Base-by-base conservation (phyloP, 2,797 vertebrate species). In the Aphelocoma californica region DNA sequence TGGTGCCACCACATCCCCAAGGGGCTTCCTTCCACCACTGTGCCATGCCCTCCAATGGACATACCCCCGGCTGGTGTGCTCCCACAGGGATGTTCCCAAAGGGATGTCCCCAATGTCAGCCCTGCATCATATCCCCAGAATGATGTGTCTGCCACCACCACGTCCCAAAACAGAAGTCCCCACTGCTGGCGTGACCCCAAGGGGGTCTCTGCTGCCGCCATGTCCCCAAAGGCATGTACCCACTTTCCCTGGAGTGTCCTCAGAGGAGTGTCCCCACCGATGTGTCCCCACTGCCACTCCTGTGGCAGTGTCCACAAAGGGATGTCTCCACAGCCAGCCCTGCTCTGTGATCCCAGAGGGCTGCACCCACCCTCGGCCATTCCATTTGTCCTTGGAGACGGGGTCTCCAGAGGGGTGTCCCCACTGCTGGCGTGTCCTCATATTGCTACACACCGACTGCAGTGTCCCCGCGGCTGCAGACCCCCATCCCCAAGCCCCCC, bases 81-180 rank as follows among this genome's bases (percentile, higher is more conserved):
- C 54, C 40, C 36, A 44, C 28, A 28, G 42, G 42, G 13, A 6
- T 48, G 34, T 25, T 26, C 69, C 42, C 9, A 5, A 36, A 74
- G 18, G 14, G 23, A 10, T 9, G 18, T 64, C 15, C 36, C 53
- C 29, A 2, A 2, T 24, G 44, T 25, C 53, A 56, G 36, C 25
- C 26, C 29, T 4, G 1, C 26, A 5, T 16, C 13, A 1, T 3
- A 20, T 28, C 32, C 29, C 69, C 79, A 51, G 1, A 50, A n/a
- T 13, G 2, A 23, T 20, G 24, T 5, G 2, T 34, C 21, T 44
- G 18, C 47, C 18, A 32, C 21, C 34, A 38, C 8, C 8, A 5
- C 4, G 17, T n/a, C 44, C 60, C 21, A 14, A 34, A 29, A 25
- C 3, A 5, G 29, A 17, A 31, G 14, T 18, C 17, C 31, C 31